Conservation (phyloP, 1,140 invertebrate species). For the Ephestia elutella region DNA sequence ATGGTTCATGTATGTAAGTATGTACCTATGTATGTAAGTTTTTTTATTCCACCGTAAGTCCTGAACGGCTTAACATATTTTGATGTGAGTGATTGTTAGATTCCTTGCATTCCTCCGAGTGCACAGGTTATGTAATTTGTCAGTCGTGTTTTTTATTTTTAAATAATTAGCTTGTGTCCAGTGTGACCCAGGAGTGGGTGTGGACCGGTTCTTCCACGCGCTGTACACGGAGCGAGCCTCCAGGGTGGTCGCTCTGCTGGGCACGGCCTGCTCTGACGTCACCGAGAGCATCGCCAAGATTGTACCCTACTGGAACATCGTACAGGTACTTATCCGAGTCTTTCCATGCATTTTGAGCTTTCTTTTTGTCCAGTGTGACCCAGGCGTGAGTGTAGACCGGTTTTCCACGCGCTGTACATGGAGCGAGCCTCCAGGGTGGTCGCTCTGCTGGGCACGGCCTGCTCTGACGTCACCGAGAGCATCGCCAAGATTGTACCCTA, state of each 20-base stretch:
- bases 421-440: constrained; percentile 81
- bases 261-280: constrained; percentile 91
- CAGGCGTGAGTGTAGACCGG: constrained; percentile 89
- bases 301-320: constrained; percentile 92
- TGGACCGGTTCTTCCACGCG: constrained; percentile 92
- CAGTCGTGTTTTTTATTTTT: no score
- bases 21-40: no score
- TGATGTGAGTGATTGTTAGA: no score
- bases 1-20: no score
- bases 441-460: constrained; percentile 88
- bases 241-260: constrained; percentile 85
- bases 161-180: no score
- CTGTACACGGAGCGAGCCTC: constrained; percentile 85
- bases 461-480: constrained; percentile 91
- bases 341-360: no score
- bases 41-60: no score
- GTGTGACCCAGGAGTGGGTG: constrained; percentile 92
- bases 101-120: no score
- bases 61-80: no score
- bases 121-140: no score
- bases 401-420: constrained; percentile 94
- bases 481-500: constrained; percentile 92
- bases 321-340: constrained; percentile 85
- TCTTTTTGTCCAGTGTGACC: constrained; percentile 89
- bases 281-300: constrained; percentile 92